A percentile compares a stretch with the other conserved stretches of the same genome.
phyloP scores from a whole-genome alignment of 2,113 vertebrate genomes.

The Sarotherodon lohbergeri region DNA sequence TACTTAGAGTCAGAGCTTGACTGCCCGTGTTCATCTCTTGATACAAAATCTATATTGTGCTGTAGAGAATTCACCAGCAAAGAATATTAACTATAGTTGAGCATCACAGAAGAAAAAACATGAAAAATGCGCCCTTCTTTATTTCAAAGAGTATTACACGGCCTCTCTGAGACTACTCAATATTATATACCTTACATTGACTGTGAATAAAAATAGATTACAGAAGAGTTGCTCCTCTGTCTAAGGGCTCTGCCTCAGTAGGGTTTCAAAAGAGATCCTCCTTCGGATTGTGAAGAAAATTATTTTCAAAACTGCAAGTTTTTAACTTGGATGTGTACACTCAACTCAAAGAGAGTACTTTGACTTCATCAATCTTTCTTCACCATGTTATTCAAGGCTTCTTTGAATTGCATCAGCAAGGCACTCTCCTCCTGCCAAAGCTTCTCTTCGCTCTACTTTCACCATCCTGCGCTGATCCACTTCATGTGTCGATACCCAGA shows the following conservation, averaged over 20 bases:
- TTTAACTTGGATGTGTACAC: not conserved
- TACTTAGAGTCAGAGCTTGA: not conserved
- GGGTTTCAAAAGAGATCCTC: not conserved
- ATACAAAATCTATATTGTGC: not conserved
- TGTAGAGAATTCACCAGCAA: not conserved
- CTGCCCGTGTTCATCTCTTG: not conserved
- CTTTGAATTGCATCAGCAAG: slow-evolving; percentile 75
- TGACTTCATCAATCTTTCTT: not conserved
- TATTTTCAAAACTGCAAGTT: not conserved
- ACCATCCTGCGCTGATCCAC: slow-evolving; percentile 80
- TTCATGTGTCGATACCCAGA: slow-evolving; percentile 82
- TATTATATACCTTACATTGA: not conserved
- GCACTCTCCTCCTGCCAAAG: slow-evolving; percentile 66
- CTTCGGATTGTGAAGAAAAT: not conserved
- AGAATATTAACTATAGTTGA: not conserved
- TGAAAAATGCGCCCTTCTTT: not conserved
- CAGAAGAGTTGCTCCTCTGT: not conserved
- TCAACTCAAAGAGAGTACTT: not conserved
- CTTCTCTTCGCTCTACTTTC: slow-evolving; percentile 77
- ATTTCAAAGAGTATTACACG: not conserved
- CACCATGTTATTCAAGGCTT: slow-evolving; percentile 56
- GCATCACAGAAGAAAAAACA: not conserved
- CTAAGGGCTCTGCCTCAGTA: not conserved
- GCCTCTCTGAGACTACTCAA: not conserved
- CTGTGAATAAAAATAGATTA: not conserved